Base-by-base conservation (phyloP, 2,888 invertebrate genomes). In the Anodontia alba region DNA sequence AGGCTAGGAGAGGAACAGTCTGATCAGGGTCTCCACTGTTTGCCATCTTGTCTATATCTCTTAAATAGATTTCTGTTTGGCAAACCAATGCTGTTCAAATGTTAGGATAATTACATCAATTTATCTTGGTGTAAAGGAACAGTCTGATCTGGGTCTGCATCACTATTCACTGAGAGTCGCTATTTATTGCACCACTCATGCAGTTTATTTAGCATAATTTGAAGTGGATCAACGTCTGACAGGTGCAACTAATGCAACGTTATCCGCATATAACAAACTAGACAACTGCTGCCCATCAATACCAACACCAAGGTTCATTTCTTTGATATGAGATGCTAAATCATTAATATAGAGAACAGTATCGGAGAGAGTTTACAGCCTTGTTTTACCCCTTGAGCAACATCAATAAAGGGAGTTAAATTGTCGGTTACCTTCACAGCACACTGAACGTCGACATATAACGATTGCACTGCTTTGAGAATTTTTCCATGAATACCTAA, bases 161-260 rank as follows among this genome's bases (percentile, higher is more conserved):
- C n/a, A n/a, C n/a, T n/a, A n/a, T n/a, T n/a, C n/a, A n/a, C n/a
- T n/a, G n/a, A n/a, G n/a, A 78, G 10, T 15, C 74, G 57, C 77
- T 71, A 77, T 20, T 67, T 62, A 33, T 26, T 43, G 42, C 77
- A 77, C 77, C 78, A 81, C 20, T 57, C n/a, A 38, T 26, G 15
- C 3, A 78, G 26, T 43, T 46, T 71, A 66, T 69, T 26, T 23
- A 78, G 26, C 74, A 74, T 70, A 10, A 26, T 33, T 36, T 74
- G 74, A 1, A 81, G 26, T n/a, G 36, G 33, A 20, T 70, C 74
- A 20, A 23, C 33, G 15, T 51, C 54, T 1, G 69, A 31, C 1
- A 81, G 29, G n/a, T n/a, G n/a, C n/a, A n/a, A n/a, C n/a, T 12
- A 81, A 33, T 0, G 66, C 71, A 72, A 83, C 77, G 68, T 77